Conservation (phyloP, 2,113 vertebrate species). For the Grus americana region DNA sequence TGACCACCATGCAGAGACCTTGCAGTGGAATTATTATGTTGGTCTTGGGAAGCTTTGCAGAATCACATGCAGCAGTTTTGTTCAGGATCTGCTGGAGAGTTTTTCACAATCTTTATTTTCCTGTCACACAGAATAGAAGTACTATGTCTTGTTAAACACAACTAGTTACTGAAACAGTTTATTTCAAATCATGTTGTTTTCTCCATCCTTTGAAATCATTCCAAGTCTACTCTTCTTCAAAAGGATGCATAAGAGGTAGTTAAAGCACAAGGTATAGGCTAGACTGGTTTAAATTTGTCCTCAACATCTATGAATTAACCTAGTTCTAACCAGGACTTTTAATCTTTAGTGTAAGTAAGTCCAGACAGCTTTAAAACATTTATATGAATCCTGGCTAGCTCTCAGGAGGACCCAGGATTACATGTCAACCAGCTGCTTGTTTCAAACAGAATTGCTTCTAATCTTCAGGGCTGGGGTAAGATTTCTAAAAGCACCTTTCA, state of each 20-base stretch:
- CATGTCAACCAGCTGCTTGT: background rate
- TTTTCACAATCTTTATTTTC: background rate
- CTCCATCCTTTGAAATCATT: background rate
- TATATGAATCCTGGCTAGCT: background rate
- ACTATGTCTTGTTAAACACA: background rate
- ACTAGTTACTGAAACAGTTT: background rate
- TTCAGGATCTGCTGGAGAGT: background rate
- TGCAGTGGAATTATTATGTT: background rate
- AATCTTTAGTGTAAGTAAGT: background rate
- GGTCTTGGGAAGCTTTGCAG: background rate
- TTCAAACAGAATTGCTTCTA: background rate
- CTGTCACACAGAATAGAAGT: background rate
- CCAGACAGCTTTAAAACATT: background rate
- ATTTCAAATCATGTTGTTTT: background rate
- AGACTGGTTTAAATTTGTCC: background rate
- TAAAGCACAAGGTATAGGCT: background rate
- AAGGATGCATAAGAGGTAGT: background rate
- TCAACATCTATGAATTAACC: background rate
- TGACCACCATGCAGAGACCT: background rate
- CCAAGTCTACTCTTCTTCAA: background rate
- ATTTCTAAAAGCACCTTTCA: background rate
- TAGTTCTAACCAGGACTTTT: background rate
- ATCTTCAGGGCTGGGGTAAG: background rate
- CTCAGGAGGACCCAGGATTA: background rate
- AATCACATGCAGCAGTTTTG: background rate